Conservation (phyloP, 2,888 invertebrate genomes). For the Biston stratarius region DNA sequence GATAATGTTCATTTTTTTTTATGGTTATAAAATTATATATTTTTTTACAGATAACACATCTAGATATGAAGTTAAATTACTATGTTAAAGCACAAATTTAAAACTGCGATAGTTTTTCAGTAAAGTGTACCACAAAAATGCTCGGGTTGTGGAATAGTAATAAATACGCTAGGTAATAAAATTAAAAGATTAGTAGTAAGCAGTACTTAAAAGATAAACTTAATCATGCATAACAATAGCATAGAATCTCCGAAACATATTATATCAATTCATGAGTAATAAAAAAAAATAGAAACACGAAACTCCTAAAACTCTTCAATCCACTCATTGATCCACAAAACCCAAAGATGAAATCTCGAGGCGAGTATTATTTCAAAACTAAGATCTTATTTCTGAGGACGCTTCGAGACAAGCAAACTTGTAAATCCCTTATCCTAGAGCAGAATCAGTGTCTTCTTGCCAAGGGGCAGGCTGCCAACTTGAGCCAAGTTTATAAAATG, state of each 20-base stretch:
- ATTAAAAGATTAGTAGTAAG: no score
- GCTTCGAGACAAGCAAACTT: constrained; percentile 40
- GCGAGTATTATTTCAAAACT: constrained; percentile 42
- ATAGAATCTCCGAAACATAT: background rate
- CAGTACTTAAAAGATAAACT: no score
- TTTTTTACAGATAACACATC: no score
- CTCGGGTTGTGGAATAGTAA: no score
- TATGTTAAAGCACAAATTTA: no score
- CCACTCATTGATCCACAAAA: constrained; percentile 29
- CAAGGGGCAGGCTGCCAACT: constrained; percentile 42
- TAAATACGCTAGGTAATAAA: no score
- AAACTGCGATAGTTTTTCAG: no score
- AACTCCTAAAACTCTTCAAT: constrained; percentile 13
- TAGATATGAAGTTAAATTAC: no score
- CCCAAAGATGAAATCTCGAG: constrained; percentile 37
- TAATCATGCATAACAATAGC: background rate
- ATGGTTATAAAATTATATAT: no score
- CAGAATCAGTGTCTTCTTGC: constrained; percentile 30
- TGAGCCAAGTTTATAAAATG: constrained; percentile 39
- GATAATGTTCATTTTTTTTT: no score
- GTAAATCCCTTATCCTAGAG: constrained; percentile 44
- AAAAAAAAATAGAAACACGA: background rate
- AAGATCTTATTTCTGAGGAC: constrained; percentile 36
- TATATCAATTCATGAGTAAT: no score
- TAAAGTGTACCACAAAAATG: no score